These are phyloP conservation scores for Andinoacara biseriatus DNA, from an alignment of 2,113 vertebrate species.

Conservation along the genomic window DNA sequence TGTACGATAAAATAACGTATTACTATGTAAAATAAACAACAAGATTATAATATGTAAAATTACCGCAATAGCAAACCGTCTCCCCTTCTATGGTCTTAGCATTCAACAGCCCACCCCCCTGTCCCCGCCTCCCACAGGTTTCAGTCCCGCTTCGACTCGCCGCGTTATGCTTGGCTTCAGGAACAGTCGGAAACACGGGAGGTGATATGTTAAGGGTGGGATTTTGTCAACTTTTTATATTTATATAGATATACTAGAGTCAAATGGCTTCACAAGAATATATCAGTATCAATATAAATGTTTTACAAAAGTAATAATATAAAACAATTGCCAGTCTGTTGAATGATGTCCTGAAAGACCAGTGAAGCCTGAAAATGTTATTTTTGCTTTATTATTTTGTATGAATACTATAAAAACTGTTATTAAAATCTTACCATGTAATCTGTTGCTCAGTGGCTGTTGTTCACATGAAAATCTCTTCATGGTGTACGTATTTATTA, in stretches of 20 bases:
- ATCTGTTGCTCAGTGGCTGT: too few species aligned
- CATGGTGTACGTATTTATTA: too few species aligned
- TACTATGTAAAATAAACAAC: background rate
- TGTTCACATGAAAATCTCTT: too few species aligned
- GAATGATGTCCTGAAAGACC: background rate
- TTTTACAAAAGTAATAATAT: background rate
- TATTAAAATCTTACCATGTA: too few species aligned
- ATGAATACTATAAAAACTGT: background rate
- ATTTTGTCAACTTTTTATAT: background rate
- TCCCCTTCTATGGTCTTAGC: constrained; percentile 25
- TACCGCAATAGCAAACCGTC: constrained; percentile 35
- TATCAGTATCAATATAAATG: background rate
- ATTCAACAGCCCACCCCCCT: constrained; percentile 53
- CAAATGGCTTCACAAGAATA: background rate
- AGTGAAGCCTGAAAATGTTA: background rate
- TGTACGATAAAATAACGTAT: background rate
- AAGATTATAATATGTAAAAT: background rate
- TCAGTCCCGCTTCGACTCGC: background rate
- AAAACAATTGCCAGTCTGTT: background rate
- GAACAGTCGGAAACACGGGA: constrained; percentile 6
- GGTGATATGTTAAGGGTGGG: background rate
- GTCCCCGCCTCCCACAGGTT: constrained; percentile 45
- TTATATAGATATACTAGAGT: background rate
- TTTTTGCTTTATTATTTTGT: background rate
- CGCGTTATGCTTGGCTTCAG: constrained; percentile 36